Evolutionary conservation across 2,113 vertebrate species (phyloP).

Genomic region (Hypanus sabinus): DNA sequence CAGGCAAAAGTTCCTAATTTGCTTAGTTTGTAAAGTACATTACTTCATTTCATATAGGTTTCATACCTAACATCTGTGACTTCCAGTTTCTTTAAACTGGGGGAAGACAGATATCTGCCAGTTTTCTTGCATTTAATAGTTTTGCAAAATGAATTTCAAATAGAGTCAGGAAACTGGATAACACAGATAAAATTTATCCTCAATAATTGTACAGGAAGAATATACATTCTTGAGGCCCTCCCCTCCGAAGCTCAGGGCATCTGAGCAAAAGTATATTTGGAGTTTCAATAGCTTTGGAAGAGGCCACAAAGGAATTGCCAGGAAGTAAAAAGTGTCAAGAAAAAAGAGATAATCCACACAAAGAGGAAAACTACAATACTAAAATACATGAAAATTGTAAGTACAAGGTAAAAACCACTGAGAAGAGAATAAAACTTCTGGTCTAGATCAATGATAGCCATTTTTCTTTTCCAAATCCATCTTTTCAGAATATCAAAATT

Average conservation of each 20-base stretch:
- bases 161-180: no score
- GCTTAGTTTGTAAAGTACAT: background rate
- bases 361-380: background rate
- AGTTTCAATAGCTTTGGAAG: background rate
- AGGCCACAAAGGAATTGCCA: background rate
- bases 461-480: background rate
- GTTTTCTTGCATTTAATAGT: background rate
- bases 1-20: background rate
- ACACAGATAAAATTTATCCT: background rate
- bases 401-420: background rate
- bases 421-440: background rate
- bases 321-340: background rate
- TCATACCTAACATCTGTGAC: background rate
- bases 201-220: background rate
- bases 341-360: background rate
- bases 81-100: background rate
- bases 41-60: background rate
- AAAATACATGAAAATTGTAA: background rate
- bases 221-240: background rate
- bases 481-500: background rate
- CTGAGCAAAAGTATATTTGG: background rate
- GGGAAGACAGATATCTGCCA: background rate
- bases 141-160: background rate
- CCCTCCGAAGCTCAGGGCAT: background rate
- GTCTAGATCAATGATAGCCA: background rate